Conservation (phyloP, 1,140 invertebrate genomes). For the Platyscapa corneri region DNA sequence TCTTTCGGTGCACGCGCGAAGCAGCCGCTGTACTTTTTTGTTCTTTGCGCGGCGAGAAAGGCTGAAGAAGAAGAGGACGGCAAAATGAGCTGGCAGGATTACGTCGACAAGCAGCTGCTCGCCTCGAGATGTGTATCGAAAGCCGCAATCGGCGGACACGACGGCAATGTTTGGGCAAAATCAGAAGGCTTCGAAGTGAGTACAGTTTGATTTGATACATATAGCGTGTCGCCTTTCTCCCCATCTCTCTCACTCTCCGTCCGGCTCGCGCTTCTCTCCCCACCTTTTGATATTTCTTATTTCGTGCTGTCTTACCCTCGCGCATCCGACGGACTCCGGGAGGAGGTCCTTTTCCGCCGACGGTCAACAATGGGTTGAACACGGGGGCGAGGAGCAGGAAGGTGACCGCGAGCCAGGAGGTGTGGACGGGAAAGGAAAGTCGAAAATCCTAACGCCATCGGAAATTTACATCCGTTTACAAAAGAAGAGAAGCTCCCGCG, state of each 20-base stretch:
- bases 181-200: constrained; percentile 94
- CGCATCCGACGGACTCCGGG: not conserved
- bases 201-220: constrained; percentile 60
- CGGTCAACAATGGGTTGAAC: not conserved
- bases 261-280: not conserved
- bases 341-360: not conserved
- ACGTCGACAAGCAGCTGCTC: constrained; percentile 97
- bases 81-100: constrained; percentile 97
- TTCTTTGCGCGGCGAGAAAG: constrained; percentile 9
- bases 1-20: constrained; percentile 30
- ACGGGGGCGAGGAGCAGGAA: no score
- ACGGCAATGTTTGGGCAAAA: constrained; percentile 96
- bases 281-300: not conserved
- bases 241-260: not conserved
- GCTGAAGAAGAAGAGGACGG: not conserved
- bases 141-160: constrained; percentile 94
- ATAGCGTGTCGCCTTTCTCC: not conserved
- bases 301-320: no score
- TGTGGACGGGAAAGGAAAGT: not conserved
- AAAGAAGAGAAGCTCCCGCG: not conserved
- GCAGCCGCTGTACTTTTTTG: constrained; percentile 29
- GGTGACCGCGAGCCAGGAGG: not conserved
- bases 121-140: constrained; percentile 93
- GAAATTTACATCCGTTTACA: not conserved
- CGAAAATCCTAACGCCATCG: not conserved